Base-by-base conservation (phyloP, 2,113 vertebrate genomes). In the Albula glossodonta region DNA sequence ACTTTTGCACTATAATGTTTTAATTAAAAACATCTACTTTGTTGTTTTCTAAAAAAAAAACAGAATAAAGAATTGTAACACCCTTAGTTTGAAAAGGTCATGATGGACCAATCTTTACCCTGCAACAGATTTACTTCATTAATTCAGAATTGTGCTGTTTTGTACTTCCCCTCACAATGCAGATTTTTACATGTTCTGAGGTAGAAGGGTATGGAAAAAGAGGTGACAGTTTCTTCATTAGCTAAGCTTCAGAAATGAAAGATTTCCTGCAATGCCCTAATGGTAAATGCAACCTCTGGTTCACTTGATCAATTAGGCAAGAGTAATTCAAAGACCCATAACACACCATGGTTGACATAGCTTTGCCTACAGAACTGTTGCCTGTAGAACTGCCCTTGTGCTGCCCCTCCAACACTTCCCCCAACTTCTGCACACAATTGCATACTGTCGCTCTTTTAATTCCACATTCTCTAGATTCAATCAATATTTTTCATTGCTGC, bases 401-500 rank as follows among this genome's bases (percentile, higher is more conserved):
- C 78, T 52, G 77, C 53, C 63, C 48, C 51, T 50, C 17, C 53
- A 66, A 41, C 31, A 41, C 31, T 60, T 31, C n/a, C 22, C 70
- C 7, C 60, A 66, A 22, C 17, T 19, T 4, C 17, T 22, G 6
- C 60, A 66, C 60, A 22, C 60, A 66, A 41, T 22, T 74, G 70
- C 22, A 31, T 31, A 10, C 70, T 10, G 22, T 74, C 70, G 10
- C 70, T 74, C 70, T 74, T 74, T 74, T 74, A 74, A 74, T 74
- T 74, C 70, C n/a, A 31, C 70, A 31, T 56, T 83, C 89, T 87
- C 78, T 52, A 48, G 70, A 74, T 66, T 84, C 63, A 86, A 84
- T 87, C 85, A 85, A 88, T 87, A 86, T 81, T 87, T 87, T 89
- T 89, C 82, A 88, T 89, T 81, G 31, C 83, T 63, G 84, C 79